These are phyloP conservation scores for Avahi laniger DNA, from an alignment of 2,797 vertebrate genomes.

Conservation along the genomic window DNA sequence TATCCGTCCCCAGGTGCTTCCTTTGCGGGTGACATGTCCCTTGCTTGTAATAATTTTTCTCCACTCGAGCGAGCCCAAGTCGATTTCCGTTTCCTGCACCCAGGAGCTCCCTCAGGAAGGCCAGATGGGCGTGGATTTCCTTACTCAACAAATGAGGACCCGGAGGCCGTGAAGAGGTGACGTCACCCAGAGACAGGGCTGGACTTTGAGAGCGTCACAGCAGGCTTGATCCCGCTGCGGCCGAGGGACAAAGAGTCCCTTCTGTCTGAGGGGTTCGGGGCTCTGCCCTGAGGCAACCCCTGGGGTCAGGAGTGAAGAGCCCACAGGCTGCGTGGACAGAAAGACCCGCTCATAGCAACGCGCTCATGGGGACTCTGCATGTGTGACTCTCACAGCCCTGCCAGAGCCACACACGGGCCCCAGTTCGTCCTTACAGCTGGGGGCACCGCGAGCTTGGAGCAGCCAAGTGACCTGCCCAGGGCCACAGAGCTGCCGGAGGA, in stretches of 20 bases:
- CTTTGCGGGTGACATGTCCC: not conserved
- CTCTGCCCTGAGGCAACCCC: not conserved
- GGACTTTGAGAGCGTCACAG: not conserved
- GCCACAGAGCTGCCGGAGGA: not conserved
- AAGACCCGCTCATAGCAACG: not conserved
- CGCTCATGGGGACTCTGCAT: accelerated
- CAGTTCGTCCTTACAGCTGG: not conserved
- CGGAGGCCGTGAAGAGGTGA: not conserved
- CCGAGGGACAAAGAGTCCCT: not conserved
- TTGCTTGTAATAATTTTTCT: not conserved
- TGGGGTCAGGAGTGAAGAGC: not conserved
- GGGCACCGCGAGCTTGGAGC: not conserved
- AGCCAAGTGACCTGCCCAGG: not conserved
- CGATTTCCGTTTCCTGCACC: not conserved
- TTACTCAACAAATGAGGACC: not conserved
- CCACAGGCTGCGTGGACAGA: not conserved
- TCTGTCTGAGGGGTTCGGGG: not conserved
- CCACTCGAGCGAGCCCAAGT: not conserved
- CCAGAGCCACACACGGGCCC: not conserved
- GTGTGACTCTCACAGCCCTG: not conserved
- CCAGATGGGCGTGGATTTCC: not conserved
- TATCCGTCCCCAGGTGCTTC: not conserved
- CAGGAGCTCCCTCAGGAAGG: not conserved
- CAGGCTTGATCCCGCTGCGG: not conserved
- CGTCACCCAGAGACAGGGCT: not conserved